A percentile compares a stretch with the other conserved stretches of the same genome.
These are phyloP conservation scores for Odontomachus brunneus DNA, from an alignment of 1,140 invertebrate genomes.

Conservation along the genomic window DNA sequence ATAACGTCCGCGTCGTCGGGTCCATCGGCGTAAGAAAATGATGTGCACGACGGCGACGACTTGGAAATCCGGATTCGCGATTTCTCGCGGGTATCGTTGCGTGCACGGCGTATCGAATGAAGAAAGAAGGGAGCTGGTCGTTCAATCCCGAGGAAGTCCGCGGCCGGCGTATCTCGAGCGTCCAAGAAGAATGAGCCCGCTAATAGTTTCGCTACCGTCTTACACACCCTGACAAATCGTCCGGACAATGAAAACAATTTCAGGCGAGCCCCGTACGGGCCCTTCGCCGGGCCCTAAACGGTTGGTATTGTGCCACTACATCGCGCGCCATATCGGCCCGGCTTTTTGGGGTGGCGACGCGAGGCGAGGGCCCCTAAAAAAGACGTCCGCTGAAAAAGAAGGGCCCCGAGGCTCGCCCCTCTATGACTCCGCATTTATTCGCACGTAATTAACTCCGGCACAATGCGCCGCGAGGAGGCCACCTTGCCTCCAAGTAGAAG, in stretches of 20 bases:
- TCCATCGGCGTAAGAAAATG: conserved; percentile 33
- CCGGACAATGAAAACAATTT: conserved; percentile 84
- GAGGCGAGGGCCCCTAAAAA: conserved; percentile 28
- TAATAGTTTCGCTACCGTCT: conserved; percentile 84
- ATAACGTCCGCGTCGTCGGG: conserved; percentile 4
- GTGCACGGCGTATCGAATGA: conserved; percentile 54
- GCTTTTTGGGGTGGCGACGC: conserved; percentile 67
- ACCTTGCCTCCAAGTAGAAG: conserved; percentile 61
- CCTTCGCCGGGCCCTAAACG: conserved; percentile 74
- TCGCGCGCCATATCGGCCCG: conserved; percentile 53
- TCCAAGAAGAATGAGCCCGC: conserved; percentile 60
- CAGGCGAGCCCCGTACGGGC: conserved; percentile 63
- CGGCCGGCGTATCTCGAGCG: conserved; percentile 19
- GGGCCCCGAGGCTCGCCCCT: conserved; percentile 43
- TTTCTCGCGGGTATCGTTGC: conserved; percentile 58
- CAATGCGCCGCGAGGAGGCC: conserved; percentile 78
- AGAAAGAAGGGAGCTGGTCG: conserved; percentile 49
- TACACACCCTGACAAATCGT: conserved; percentile 84
- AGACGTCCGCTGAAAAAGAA: conserved; percentile 60
- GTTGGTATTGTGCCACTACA: conserved; percentile 77
- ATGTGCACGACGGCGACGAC: conserved; percentile 34
- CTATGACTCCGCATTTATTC: conserved; percentile 84
- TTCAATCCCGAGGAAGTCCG: conserved; percentile 38
- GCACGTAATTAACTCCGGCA: conserved; percentile 84
- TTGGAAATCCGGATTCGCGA: conserved; percentile 58